Evolutionary conservation across 1,140 invertebrate species (phyloP).

Genomic region (Pararge aegeria): DNA sequence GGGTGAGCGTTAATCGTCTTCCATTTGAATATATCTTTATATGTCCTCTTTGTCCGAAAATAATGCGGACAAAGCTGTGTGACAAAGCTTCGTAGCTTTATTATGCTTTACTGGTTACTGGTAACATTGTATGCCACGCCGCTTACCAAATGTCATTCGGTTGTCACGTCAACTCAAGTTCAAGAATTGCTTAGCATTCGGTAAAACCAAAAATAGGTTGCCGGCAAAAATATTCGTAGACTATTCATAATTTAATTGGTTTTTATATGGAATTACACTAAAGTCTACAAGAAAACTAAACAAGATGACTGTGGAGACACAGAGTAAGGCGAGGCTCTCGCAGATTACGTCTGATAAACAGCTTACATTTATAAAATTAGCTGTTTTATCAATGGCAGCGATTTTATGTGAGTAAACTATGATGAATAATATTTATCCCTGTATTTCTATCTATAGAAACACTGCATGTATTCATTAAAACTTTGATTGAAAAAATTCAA

Average conservation of each 20-base stretch:
- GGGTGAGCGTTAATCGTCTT: no score
- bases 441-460: background rate
- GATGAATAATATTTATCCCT: slow-evolving; percentile 2
- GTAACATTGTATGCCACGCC: slow-evolving; percentile 59
- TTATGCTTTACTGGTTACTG: background rate
- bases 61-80: background rate
- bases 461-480: background rate
- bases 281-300: slow-evolving; percentile 4
- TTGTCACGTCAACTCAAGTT: slow-evolving; percentile 33
- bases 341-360: slow-evolving; percentile 89
- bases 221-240: slow-evolving; percentile 52
- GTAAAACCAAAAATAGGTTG: slow-evolving; percentile 51
- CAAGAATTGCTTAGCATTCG: slow-evolving; percentile 37
- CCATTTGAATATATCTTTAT: no score
- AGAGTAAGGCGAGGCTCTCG: slow-evolving; percentile 52
- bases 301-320: slow-evolving; percentile 63
- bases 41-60: no score
- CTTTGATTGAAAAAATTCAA: no score
- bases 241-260: slow-evolving; percentile 26
- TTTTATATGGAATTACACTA: slow-evolving; percentile 29
- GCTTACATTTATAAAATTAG: slow-evolving; percentile 95
- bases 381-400: slow-evolving; percentile 94
- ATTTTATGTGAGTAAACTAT: slow-evolving; percentile 92
- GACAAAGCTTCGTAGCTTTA: no score
- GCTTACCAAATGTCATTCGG: slow-evolving; percentile 51